Base-by-base conservation (phyloP, 2,888 invertebrate species). In the Drosophila mimica region DNA sequence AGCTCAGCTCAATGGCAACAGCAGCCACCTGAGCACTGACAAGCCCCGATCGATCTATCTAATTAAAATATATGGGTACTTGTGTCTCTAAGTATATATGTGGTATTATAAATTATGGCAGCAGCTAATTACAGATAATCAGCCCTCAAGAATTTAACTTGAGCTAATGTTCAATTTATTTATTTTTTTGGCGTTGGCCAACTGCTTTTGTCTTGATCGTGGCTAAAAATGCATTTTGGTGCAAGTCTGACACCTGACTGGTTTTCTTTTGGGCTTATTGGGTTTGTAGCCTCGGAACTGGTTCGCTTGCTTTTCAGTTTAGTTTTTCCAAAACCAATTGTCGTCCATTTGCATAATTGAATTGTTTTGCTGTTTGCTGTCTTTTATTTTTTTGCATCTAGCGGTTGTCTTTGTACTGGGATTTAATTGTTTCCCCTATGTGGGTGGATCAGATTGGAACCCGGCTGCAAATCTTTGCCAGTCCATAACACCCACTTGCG, bases 41-140 rank as follows among this genome's bases (percentile, higher is more conserved):
- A 65, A 52, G 30, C 57, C 49, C 59, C 38, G 36, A 74, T 71
- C 56, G 65, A 66, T 68, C 54, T 62, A 51, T 57, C 61, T 82
- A 82, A 72, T 70, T 58, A 49, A 53, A 25, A 43, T 38, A 38
- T 25, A 52, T 34, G 46, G 38, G 15, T 46, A 43, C 28, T 25
- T 34, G 43, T 53, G n/a, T 48, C 31, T 49, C 36, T 60, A 54
- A 56, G n/a, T 56, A 51, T 59, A 62, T 56, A 36, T 17, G 38
- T 28, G 28, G 38, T 40, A 64, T 33, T 51, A 60, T 54, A 61
- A 77, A 81, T 83, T 77, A 79, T 79, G 58, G 60, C 70, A 66
- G 60, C 49, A 59, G 67, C 79, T 81, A 88, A 85, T 88, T 85
- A 69, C 59, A 83, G 77, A 63, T 75, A 79, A 79, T 70, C 82